Base-by-base conservation (phyloP, 2,113 vertebrate species). In the Dipodomys ordii region DNA sequence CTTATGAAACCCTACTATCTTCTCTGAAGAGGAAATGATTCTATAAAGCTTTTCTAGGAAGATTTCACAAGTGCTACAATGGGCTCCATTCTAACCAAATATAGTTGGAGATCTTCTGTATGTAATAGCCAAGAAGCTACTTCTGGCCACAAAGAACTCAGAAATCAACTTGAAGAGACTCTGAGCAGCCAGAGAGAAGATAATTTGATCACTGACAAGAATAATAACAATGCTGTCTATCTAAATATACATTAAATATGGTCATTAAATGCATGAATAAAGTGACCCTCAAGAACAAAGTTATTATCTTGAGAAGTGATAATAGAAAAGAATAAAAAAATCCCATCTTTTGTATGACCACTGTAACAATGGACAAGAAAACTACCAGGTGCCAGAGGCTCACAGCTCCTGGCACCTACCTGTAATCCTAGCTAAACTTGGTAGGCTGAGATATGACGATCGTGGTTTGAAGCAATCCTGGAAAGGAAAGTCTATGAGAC, bases 241-340 rank as follows among this genome's bases (percentile, higher is more conserved):
- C 53, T 60, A 65, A 30, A 91, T 44, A 89, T 16, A 73, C 23
- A 60, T 15, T 22, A 65, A 78, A 79, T 72, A 72, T 39, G 16
- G 19, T 64, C 95, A 88, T 19, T 49, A 72, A 83, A 80, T 16
- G 8, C 35, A 82, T 80, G 35, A 73, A 89, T 62, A 44, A 83
- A 35, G 30, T 69, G 22, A 83, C 2, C 4, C 67, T 5, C 2
- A 88, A 83, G 57, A 88, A 64, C 19, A 44, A 73, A 79, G 27
- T 83, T 88, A 73, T 81, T 74, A 53, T 74, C 79, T 69, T 72
- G 49, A 92, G 60, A 69, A 60, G 11, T 90, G 35, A 32, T n/a
- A 83, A 79, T 81, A 7, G 22, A 25, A 69, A 87, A 77, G 20
- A 71, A 57, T 71, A 15, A 95, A 73, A 71, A 71, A 32, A 68